phyloP scores from a whole-genome alignment of 2,797 vertebrate genomes.

The Coregonus suidteri region DNA sequence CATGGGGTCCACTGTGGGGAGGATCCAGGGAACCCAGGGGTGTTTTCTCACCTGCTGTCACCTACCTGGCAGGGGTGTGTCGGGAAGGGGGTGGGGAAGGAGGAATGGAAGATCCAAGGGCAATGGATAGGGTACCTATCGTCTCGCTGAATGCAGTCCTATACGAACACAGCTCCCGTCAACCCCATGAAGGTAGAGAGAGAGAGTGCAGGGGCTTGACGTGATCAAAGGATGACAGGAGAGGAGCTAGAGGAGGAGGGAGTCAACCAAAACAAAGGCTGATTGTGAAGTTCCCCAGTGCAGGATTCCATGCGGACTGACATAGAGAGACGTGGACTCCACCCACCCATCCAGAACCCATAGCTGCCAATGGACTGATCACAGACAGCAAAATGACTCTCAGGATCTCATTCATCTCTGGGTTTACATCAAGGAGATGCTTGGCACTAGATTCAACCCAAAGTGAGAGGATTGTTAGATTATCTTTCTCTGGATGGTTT shows the following conservation, averaged over 20 bases:
- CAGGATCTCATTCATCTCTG: constrained; percentile 36
- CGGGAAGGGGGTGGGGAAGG: neutral
- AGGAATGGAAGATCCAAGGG: constrained; percentile 50
- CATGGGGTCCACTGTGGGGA: constrained; percentile 47
- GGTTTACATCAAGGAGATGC: constrained; percentile 33
- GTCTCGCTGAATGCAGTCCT: constrained; percentile 48
- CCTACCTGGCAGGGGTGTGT: constrained; percentile 53
- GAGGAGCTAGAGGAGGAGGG: constrained; percentile 69
- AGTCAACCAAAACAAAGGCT: constrained; percentile 75
- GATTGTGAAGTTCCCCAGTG: constrained; percentile 69
- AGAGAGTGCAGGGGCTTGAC: constrained; percentile 30
- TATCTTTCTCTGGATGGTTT: neutral
- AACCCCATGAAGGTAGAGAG: constrained; percentile 55
- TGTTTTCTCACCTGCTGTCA: constrained; percentile 69
- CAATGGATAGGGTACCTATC: constrained; percentile 59
- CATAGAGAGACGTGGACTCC: constrained; percentile 66
- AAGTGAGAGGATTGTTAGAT: neutral
- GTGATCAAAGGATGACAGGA: constrained; percentile 81
- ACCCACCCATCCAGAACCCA: constrained; percentile 59
- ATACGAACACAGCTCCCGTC: constrained; percentile 46
- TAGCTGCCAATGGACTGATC: constrained; percentile 61
- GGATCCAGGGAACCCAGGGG: constrained; percentile 40
- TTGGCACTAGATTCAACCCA: constrained; percentile 16
- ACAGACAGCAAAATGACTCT: constrained; percentile 42
- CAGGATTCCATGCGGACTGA: constrained; percentile 55